Evolutionary conservation across 2,888 invertebrate genomes (phyloP), one percentile per base, ranked within the genome.

Genomic region (Caradrina clavipalpis): DNA sequence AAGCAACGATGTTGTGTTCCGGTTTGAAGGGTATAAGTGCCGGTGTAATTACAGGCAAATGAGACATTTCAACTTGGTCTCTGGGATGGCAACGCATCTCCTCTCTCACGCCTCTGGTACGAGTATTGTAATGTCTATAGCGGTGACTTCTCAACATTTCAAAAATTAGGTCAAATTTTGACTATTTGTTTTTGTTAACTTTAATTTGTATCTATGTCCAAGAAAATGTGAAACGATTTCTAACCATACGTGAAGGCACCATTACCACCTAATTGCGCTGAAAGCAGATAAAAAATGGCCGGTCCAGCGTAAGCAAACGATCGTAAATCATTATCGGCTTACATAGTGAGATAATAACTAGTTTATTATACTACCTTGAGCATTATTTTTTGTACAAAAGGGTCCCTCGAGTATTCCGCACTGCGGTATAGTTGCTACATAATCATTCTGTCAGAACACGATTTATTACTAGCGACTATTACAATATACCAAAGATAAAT

Each of bases 391-490:
- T 50, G 39, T 21, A 51, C 51, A 49, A 54, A 64, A 39, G 21
- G 39, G 4, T 35, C 1, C 51, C 22, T 21, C 6, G 39, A 19
- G 11, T 11, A 19, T 39, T 78, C 57, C 55, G 62, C 59, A 59
- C 10, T 73, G 66, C 69, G 66, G 76, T 57, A 68, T 56, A 45
- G 54, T 35, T 42, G 45, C 54, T 53, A 58, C 35, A 57, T 68
- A 70, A 76, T 73, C 64, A 65, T 51, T 47, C 45, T 59, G 47
- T 54, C 66, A 62, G 53, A 78, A 55, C 26, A 45, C 26, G 45
- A 74, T 74, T 61, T 70, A 77, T 69, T 51, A 31, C 45, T 39
- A 50, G 50, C 19, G 19, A 55, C 6, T 8, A 49, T 47, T 58
- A 64, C 45, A 45, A 57, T 39, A 39, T 35, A 42, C 21, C 22